Base-by-base conservation (phyloP, 2,113 vertebrate species). In the Eulemur rufifrons region DNA sequence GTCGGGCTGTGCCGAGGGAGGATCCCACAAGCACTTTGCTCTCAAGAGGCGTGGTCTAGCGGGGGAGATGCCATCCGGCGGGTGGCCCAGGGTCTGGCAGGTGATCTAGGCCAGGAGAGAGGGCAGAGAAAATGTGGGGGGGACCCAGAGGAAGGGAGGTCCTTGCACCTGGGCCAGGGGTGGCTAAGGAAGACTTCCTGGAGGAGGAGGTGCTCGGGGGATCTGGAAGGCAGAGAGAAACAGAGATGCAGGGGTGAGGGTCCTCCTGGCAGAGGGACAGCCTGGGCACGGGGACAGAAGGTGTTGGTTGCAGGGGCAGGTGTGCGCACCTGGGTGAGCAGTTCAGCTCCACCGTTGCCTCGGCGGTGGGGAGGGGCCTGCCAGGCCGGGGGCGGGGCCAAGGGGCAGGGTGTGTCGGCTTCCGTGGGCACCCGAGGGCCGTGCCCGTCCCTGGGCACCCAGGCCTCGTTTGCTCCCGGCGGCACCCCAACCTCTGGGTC, bases 311-410 rank as follows among this genome's bases (percentile, higher is more conserved):
- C 37, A 2, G 89, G 61, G 29, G 5, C 32, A 27, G 9, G 5
- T 9, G 29, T 9, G 59, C 21, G 0, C 2, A 3, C 47, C 2
- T 1, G 74, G 45, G 56, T 0, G 0, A 34, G 89, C 2, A 34
- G 27, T 17, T 23, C 18, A 29, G 32, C 6, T 9, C 32, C 23
- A 11, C 17, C 39, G 54, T 17, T 39, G 45, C 45, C 81, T 34
- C 10, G 9, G 27, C 14, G n/a, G 37, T 11, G 2, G 25, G 8
- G 63, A 42, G 27, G 21, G 61, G 8, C n/a, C 59, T 50, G 1
- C 34, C 25, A 4, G 68, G 68, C 54, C 0, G 23, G 15, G 13
- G 6, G 23, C 15, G 12, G 64, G 52, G 5, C 21, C 21, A 3
- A 13, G 21, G 37, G 37, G 11, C 5, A 18, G 64, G 23, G 76